Evolutionary conservation across 2,113 vertebrate species (phyloP), one percentile per base, ranked within the genome.

Genomic region (Proterorhinus semilunaris): DNA sequence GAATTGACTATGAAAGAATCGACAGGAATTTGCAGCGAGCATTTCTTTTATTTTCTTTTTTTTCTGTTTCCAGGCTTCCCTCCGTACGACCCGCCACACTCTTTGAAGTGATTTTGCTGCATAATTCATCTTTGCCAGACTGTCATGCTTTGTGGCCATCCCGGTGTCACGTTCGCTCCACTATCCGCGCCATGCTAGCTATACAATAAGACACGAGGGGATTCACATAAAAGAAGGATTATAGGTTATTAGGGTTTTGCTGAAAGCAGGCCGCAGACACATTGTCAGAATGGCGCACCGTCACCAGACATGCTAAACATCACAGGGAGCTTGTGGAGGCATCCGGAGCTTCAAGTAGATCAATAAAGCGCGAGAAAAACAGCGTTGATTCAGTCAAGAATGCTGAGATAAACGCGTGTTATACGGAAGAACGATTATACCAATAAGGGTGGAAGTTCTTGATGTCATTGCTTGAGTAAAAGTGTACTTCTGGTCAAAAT

Each of bases 51-150:
- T 36, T 36, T 36, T 5, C 4, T 36, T 3, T 36, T 36, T 36
- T 36, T 61, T 62, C 21, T 21, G 71, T 62, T 74, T 21, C 8
- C 16, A 72, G 57, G 55, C 63, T 59, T 66, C 27, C 0, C 3
- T 21, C 11, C 3, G 44, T 43, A 42, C 11, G 36, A 36, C 6
- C 43, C 36, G 15, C 0, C 44, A 6, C 15, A 16, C 47, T 66
- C 66, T 79, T 78, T 76, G 68, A 72, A 71, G 80, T 69, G 9
- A 75, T 75, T 66, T 57, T 61, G 50, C 73, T 81, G 69, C 84
- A 83, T 78, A 76, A 78, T 81, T 78, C 78, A 72, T 81, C 54
- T 57, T 57, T 52, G 71, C 52, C 76, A 68, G 71, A 50, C 72
- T 52, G 81, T 65, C 75, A 65, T 64, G 64, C 68, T 62, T 82